Base-by-base conservation (phyloP, 2,113 vertebrate genomes). In the Etheostoma spectabile region DNA sequence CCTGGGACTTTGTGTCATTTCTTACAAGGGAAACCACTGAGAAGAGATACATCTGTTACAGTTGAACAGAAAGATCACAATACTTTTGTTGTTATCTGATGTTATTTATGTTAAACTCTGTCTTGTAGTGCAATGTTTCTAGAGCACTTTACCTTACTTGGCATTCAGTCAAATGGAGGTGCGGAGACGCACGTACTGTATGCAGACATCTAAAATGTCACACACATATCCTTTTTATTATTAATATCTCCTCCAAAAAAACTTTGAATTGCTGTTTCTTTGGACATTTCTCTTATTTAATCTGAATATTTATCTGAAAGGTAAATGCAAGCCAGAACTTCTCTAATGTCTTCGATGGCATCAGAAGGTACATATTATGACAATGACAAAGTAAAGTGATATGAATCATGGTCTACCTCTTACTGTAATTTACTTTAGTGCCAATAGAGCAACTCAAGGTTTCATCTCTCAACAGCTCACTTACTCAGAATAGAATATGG, bases 31-130 rank as follows among this genome's bases (percentile, higher is more conserved):
- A 59, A 86, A 59, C 68, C 85, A 80, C 24, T 86, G 77, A 87
- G 73, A 83, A 72, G 33, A 90, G 88, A 86, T 61, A 82, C 76
- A 85, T 84, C 85, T 86, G 92, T 94, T 93, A 89, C 88, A 86
- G 88, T 81, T 81, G 59, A 88, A 82, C 48, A 80, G 30, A 69
- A 60, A 81, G 70, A 84, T 80, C 66, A 88, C 76, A 91, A 72
- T 62, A 60, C 68, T 22, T 89, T 88, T 69, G 15, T 88, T 84
- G 80, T 42, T 63, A 75, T 68, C 65, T 77, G 1, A 0, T 19
- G 72, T 89, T 83, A 46, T 86, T 86, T 82, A 86, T 69, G 74
- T 77, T 69, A 66, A 62, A 67, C 79, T 82, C 46, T 85, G 38
- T 42, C 10, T 86, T 84, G 59, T 83, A 70, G 11, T n/a, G 5